These are phyloP conservation scores for Xyliphius kryptos DNA, from an alignment of 2,113 vertebrate genomes.

Conservation along the genomic window DNA sequence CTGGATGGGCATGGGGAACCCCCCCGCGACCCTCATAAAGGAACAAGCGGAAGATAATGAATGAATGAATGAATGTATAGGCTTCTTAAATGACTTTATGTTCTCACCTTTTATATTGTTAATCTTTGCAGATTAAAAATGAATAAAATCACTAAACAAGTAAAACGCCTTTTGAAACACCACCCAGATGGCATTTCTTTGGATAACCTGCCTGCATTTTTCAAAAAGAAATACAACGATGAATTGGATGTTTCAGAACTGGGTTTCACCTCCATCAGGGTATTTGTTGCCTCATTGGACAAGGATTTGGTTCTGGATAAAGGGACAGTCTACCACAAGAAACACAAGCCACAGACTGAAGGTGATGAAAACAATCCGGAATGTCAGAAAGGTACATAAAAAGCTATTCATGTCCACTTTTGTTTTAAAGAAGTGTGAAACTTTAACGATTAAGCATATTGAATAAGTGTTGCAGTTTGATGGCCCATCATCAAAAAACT, in stretches of 20 bases:
- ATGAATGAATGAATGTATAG: too few relatives aligned
- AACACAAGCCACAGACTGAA: not conserved
- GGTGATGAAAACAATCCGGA: not conserved
- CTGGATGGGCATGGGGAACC: too few relatives aligned
- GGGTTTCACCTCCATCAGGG: constrained; percentile 5
- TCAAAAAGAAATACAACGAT: not conserved
- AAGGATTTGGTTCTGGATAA: constrained; percentile 6
- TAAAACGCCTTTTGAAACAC: not conserved
- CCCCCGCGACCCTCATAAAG: too few relatives aligned
- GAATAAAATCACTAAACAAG: constrained; percentile 9
- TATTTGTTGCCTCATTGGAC: constrained; percentile 13
- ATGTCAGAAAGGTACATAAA: too few relatives aligned
- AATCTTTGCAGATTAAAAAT: constrained; percentile 17
- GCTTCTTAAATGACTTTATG: too few relatives aligned
- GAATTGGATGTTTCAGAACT: not conserved
- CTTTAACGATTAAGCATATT: too few relatives aligned
- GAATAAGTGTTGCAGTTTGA: too few relatives aligned
- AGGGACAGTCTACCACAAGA: constrained; percentile 11
- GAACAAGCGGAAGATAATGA: too few relatives aligned
- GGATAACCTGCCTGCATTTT: not conserved
- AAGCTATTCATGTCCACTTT: too few relatives aligned
- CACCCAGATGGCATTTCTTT: constrained; percentile 14
- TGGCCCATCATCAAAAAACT: too few relatives aligned
- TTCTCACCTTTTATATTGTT: not conserved
- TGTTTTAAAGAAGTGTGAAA: too few relatives aligned